phyloP scores from a whole-genome alignment of 2,113 vertebrate species.

The Pygoscelis antarcticus region DNA sequence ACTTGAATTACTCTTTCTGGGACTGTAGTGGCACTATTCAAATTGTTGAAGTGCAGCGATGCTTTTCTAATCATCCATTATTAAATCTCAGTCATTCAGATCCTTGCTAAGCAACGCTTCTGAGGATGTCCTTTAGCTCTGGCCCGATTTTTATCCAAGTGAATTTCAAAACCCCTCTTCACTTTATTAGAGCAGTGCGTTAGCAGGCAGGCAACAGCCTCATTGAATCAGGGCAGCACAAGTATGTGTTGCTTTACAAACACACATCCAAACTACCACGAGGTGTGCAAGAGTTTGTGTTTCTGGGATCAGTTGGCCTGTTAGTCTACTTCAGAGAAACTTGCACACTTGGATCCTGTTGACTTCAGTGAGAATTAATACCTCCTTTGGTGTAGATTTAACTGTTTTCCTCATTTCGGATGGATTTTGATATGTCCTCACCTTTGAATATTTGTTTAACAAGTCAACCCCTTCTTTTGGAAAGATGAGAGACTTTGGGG shows the following conservation, averaged over 20 bases:
- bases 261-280: background rate
- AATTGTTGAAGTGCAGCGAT: background rate
- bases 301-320: fast-evolving
- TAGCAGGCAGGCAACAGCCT: background rate
- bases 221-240: background rate
- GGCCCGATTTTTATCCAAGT: background rate
- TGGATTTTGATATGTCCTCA: background rate
- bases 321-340: background rate
- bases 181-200: background rate
- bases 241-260: background rate
- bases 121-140: background rate
- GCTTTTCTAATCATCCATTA: background rate
- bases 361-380: background rate
- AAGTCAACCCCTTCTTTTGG: background rate
- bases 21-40: background rate
- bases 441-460: background rate
- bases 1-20: background rate
- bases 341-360: background rate
- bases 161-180: background rate
- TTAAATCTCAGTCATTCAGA: background rate
- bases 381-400: background rate
- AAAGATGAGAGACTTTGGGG: background rate
- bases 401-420: background rate
- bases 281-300: background rate
- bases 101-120: background rate